These are phyloP conservation scores for Halyomorpha halys DNA, from an alignment of 1,140 invertebrate species.

Conservation along the genomic window DNA sequence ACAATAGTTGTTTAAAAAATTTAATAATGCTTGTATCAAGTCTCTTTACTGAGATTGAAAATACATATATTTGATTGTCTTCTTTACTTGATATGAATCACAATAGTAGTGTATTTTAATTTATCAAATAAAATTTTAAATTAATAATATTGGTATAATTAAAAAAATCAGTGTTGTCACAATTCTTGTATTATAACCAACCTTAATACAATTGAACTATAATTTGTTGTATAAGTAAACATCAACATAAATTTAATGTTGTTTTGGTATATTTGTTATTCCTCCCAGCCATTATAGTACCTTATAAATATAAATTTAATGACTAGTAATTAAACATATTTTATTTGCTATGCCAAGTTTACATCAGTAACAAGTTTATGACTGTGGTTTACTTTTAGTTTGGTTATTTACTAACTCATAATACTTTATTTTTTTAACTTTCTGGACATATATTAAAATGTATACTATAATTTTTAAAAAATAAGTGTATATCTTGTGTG, in stretches of 20 bases:
- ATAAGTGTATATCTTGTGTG: no score
- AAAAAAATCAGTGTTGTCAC: conserved; percentile 18
- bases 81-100: conserved; percentile 11
- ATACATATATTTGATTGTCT: conserved; percentile 12
- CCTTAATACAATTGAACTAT: conserved; percentile 13
- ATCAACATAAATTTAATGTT: conserved; percentile 16
- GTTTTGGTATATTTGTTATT: conserved; percentile 1
- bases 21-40: not conserved
- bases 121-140: conserved; percentile 16
- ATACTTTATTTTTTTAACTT: no score
- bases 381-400: no score
- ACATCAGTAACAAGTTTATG: not conserved
- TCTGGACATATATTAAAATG: no score
- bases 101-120: conserved; percentile 12
- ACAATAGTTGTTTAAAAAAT: not conserved
- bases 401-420: no score
- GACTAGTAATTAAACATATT: not conserved
- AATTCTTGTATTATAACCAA: conserved; percentile 18
- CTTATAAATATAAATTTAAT: not conserved
- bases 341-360: not conserved
- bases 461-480: no score
- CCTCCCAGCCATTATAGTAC: not conserved
- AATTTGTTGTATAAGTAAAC: conserved; percentile 20
- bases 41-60: conserved; percentile 4
- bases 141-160: conserved; percentile 8